Base-by-base conservation (phyloP, 2,888 invertebrate species). In the Ariolimax columbianus region DNA sequence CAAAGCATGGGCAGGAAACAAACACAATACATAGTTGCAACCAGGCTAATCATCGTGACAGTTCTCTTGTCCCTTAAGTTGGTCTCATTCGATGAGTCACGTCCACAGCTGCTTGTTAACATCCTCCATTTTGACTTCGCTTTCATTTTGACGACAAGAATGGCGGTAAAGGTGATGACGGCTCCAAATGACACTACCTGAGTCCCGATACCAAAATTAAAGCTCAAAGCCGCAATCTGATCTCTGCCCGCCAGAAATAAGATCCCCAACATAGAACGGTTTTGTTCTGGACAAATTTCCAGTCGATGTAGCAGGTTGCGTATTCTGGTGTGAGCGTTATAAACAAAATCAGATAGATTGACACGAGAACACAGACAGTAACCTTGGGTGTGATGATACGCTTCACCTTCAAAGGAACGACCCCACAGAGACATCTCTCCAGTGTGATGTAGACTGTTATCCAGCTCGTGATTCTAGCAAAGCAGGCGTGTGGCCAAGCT, bases 381-480 rank as follows among this genome's bases (percentile, higher is more conserved):
- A 51, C 40, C 30, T 23, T 77, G 17, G 66, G 77, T 1, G 77
- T 77, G 68, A 83, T 47, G 51, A 83, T 51, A 40, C 47, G 40
- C 33, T 83, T 83, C 19, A 83, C 38, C 19, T 68, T 83, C 63
- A 83, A 47, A 23, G 83, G 83, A 1, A 66, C 1, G 26, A 66
- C n/a, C 73, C 77, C 73, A 68, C 77, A 83, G 26, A 83, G 36
- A 68, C 83, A 83, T n/a, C 83, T 63, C 77, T 83, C 83, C 6
- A 73, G 33, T 0, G 68, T 68, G 68, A 83, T 77, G 55, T 59
- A 83, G 19, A 36, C 83, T 0, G 77, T 83, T n/a, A 83, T 77
- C 66, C 77, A 47, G 26, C 66, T 51, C 33, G 68, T 36, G 33
- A 77, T 51, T 33, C 72, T 55, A 19, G 59, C 47, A 17, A 77